These are phyloP conservation scores for Ganaspis brasiliensis DNA, from an alignment of 2,888 invertebrate genomes.

Conservation along the genomic window DNA sequence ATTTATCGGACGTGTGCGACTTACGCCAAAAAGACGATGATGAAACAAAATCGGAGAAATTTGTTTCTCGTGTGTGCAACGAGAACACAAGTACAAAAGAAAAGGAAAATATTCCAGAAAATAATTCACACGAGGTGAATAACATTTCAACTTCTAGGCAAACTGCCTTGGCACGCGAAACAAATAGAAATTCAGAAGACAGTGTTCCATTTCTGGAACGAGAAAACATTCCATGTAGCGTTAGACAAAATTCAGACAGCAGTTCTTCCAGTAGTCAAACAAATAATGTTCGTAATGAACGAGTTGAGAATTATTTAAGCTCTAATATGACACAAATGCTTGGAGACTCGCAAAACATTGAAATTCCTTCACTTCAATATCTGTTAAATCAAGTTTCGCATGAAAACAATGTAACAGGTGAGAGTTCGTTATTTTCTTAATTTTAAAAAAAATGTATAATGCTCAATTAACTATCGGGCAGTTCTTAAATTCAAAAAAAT, in stretches of 20 bases:
- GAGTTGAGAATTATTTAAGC: slow-evolving; percentile 63
- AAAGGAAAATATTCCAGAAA: slow-evolving; percentile 8
- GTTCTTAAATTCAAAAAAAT: not conserved
- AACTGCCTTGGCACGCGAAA: not conserved
- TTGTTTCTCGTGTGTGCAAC: not conserved
- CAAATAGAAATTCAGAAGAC: slow-evolving; percentile 18
- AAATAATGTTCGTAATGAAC: slow-evolving; percentile 16
- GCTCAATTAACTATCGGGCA: too few species aligned
- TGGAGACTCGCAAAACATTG: slow-evolving; percentile 78
- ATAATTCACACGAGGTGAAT: not conserved
- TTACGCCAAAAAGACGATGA: slow-evolving; percentile 36
- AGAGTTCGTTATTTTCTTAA: not conserved
- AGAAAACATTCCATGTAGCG: slow-evolving; percentile 9
- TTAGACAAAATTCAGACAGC: slow-evolving; percentile 25
- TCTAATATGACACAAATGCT: slow-evolving; percentile 72
- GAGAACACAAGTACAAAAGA: not conserved
- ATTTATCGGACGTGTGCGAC: slow-evolving; percentile 13
- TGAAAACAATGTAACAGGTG: slow-evolving; percentile 70
- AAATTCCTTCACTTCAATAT: slow-evolving; percentile 85
- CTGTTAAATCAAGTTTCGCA: slow-evolving; percentile 82
- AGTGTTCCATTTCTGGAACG: not conserved
- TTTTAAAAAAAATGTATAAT: not conserved
- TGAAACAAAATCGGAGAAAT: slow-evolving; percentile 25
- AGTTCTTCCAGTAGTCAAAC: slow-evolving; percentile 37
- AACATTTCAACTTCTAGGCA: slow-evolving; percentile 1